phyloP scores from a whole-genome alignment of 2,113 vertebrate species.

The Rhea americana region DNA sequence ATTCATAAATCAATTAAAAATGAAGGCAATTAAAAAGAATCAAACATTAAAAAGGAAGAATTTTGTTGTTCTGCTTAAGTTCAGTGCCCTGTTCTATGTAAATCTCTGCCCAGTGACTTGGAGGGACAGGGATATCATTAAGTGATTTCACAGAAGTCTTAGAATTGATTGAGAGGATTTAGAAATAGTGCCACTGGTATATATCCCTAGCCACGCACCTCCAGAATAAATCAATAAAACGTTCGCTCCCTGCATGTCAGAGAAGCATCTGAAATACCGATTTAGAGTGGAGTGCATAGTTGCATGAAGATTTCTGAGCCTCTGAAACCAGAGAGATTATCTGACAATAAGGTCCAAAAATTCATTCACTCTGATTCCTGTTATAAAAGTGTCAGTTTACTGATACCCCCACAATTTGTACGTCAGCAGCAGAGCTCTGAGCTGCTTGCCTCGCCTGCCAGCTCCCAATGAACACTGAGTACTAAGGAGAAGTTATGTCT shows the following conservation, averaged over 20 bases:
- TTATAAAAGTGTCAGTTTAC: background rate
- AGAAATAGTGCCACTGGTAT: background rate
- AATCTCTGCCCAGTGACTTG: background rate
- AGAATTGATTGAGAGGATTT: background rate
- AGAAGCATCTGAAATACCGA: background rate
- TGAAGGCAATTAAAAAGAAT: background rate
- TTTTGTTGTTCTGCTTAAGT: background rate
- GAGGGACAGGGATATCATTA: background rate
- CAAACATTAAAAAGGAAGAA: background rate
- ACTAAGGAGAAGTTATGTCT: background rate
- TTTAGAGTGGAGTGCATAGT: background rate
- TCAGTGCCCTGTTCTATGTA: background rate
- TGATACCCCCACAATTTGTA: accelerated
- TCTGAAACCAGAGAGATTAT: background rate
- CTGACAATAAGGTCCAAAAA: background rate
- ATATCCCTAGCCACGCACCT: background rate
- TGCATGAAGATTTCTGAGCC: background rate
- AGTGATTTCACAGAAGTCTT: background rate
- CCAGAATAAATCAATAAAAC: background rate
- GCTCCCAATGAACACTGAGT: background rate
- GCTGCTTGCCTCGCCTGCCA: background rate
- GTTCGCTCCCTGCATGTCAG: background rate
- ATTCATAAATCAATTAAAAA: background rate
- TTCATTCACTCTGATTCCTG: accelerated
- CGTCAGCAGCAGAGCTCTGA: background rate